These are phyloP conservation scores for Meteorus sp. DNA, from an alignment of 1,140 invertebrate species.

Conservation along the genomic window DNA sequence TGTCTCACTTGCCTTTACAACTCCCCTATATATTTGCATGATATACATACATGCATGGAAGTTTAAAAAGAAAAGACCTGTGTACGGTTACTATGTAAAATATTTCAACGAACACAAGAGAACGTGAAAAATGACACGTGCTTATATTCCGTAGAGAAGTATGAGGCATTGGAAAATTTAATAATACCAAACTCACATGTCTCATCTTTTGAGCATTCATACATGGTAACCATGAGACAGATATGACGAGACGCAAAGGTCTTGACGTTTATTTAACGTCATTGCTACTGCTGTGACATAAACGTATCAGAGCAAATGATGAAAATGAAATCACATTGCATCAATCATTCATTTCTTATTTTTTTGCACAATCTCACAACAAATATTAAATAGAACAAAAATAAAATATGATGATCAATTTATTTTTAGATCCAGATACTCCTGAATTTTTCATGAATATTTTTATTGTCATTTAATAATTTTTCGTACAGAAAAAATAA, in stretches of 20 bases:
- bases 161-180: constrained; percentile 38
- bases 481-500: too few species aligned
- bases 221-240: not conserved
- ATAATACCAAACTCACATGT: constrained; percentile 52
- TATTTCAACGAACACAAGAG: constrained; percentile 1
- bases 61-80: too few species aligned
- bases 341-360: too few species aligned
- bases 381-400: too few species aligned
- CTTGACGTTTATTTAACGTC: not conserved
- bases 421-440: too few species aligned
- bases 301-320: too few species aligned
- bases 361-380: too few species aligned
- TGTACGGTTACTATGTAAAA: not conserved
- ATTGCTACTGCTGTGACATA: too few species aligned
- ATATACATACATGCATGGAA: not conserved
- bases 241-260: constrained; percentile 2
- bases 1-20: not conserved
- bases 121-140: constrained; percentile 35
- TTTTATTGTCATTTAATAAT: too few species aligned
- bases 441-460: too few species aligned
- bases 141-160: constrained; percentile 8
- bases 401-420: too few species aligned
- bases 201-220: not conserved
- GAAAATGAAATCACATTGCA: too few species aligned
- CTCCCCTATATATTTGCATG: not conserved